Evolutionary conservation across 2,113 vertebrate genomes (phyloP).

Genomic region (Spheniscus mendiculus): DNA sequence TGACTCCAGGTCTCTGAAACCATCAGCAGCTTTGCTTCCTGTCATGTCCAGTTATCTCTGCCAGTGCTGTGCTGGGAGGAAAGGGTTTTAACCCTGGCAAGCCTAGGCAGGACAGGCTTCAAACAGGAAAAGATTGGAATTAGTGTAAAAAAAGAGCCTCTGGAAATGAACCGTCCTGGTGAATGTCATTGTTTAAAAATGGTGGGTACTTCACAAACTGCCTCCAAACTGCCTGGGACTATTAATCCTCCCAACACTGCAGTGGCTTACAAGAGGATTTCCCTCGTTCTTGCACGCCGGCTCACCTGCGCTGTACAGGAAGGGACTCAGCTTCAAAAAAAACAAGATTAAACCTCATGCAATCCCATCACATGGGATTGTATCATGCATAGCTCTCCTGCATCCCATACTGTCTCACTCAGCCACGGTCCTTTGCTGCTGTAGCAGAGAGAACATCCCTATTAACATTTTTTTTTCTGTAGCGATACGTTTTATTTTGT

Average conservation of each 20-base stretch:
- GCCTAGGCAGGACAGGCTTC: background rate
- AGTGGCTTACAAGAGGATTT: background rate
- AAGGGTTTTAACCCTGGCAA: background rate
- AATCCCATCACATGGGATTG: background rate
- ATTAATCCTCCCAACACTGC: rapidly evolving
- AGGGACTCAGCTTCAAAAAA: background rate
- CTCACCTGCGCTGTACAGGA: background rate
- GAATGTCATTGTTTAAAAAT: background rate
- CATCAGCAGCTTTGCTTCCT: background rate
- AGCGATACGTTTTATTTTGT: background rate
- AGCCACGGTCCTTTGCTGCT: rapidly evolving
- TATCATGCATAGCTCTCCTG: background rate
- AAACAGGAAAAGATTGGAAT: background rate
- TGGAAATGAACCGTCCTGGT: background rate
- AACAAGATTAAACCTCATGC: background rate
- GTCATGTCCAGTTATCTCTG: background rate
- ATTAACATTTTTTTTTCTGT: background rate
- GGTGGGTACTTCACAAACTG: background rate
- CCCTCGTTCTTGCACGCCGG: rapidly evolving
- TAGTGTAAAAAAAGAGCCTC: background rate
- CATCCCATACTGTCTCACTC: background rate
- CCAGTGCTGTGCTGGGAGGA: background rate
- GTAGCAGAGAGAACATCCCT: background rate
- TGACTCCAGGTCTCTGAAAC: background rate
- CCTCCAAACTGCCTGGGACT: background rate